These are phyloP conservation scores for Pseudomugil gertrudae DNA, from an alignment of 2,797 vertebrate genomes.

Conservation along the genomic window DNA sequence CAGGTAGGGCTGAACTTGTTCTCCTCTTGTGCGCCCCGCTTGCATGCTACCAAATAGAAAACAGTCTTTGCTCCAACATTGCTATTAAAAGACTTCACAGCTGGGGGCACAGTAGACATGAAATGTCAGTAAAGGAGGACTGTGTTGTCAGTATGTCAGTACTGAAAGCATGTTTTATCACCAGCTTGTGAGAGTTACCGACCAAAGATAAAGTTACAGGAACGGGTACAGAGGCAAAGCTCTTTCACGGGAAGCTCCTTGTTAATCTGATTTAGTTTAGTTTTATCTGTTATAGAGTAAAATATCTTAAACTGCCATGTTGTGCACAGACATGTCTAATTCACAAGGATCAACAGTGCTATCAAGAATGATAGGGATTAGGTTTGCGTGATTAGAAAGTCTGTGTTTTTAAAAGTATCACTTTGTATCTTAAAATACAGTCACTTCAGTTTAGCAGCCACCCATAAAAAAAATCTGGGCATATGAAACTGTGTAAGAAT, in stretches of 20 bases:
- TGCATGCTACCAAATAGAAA: conserved; percentile 24
- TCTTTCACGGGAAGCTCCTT: background rate
- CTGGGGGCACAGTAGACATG: conserved; percentile 5
- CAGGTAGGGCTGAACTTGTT: conserved; percentile 36
- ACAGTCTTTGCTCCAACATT: conserved; percentile 24
- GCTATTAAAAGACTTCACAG: conserved; percentile 41
- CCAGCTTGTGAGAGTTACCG: conserved; percentile 1
- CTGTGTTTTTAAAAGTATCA: background rate
- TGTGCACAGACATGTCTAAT: background rate
- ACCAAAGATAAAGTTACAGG: conserved; percentile 9
- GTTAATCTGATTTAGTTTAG: background rate
- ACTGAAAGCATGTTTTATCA: conserved; percentile 25
- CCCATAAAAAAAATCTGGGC: background rate
- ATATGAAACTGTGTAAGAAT: background rate
- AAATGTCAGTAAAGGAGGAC: conserved; percentile 25
- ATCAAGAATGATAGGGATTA: background rate
- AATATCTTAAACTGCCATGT: background rate
- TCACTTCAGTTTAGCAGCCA: background rate
- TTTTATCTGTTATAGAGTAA: background rate
- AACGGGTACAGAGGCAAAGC: conserved; percentile 4
- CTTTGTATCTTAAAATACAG: background rate
- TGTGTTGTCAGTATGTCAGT: conserved; percentile 18
- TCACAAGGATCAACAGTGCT: background rate
- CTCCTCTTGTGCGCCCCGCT: conserved; percentile 14
- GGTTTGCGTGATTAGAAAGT: background rate